Percentiles rank a stretch among this genome's conserved stretches.
Evolutionary conservation across 2,888 invertebrate species (phyloP).

Genomic region (Dugesia japonica): DNA sequence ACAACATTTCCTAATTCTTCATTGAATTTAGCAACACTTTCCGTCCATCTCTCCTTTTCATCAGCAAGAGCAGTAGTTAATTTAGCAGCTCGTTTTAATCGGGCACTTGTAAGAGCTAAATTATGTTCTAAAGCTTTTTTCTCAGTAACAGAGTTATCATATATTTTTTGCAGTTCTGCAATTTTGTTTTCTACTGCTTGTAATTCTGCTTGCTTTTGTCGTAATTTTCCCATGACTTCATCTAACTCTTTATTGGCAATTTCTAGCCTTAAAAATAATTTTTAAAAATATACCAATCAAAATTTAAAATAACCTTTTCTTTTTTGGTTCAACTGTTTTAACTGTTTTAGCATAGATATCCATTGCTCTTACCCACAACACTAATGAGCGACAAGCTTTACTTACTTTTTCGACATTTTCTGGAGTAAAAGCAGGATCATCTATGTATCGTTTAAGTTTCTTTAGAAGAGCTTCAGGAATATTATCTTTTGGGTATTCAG

Average conservation of each 20-base stretch:
- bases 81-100: conserved; percentile 65
- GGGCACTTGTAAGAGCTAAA: conserved; percentile 62
- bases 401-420: conserved; percentile 67
- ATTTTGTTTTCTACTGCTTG: conserved; percentile 64
- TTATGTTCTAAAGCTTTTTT: conserved; percentile 60
- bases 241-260: conserved; percentile 62
- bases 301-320: conserved; percentile 54
- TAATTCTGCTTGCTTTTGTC: conserved; percentile 65
- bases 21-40: conserved; percentile 51
- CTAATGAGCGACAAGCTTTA: conserved; percentile 67
- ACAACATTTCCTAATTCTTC: conserved; percentile 45
- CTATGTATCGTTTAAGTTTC: conserved; percentile 65
- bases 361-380: conserved; percentile 78
- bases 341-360: conserved; percentile 73
- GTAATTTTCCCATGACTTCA: conserved; percentile 60
- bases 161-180: conserved; percentile 47
- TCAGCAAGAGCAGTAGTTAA: conserved; percentile 70
- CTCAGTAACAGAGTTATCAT: conserved; percentile 52
- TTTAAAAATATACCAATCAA: not conserved
- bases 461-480: conserved; percentile 55
- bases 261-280: conserved; percentile 39
- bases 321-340: conserved; percentile 71
- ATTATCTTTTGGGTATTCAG: conserved; percentile 71
- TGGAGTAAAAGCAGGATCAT: conserved; percentile 69
- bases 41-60: conserved; percentile 69